Evolutionary conservation across 2,113 vertebrate genomes (phyloP).

Genomic region (Tachuris rubrigastra): DNA sequence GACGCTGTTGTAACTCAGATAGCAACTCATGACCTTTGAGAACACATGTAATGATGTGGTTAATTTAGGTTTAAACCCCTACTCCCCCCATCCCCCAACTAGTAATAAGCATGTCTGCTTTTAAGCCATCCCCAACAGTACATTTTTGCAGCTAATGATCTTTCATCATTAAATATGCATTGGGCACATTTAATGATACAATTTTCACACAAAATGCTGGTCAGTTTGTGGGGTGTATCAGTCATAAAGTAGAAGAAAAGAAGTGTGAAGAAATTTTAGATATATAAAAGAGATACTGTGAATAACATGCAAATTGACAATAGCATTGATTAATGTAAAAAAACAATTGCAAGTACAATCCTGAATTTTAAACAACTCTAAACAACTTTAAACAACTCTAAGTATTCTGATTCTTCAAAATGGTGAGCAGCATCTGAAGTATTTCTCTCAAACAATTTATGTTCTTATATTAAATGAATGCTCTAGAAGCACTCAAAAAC

Average conservation of each 20-base stretch:
- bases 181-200: not conserved
- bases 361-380: not conserved
- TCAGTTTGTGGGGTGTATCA: not conserved
- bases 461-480: not conserved
- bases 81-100: not conserved
- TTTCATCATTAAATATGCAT: not conserved
- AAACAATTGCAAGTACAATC: not conserved
- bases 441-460: not conserved
- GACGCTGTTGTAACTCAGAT: slow-evolving; percentile 94
- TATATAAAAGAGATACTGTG: not conserved
- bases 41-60: not conserved
- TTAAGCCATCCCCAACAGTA: not conserved
- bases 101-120: not conserved
- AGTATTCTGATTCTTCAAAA: not conserved
- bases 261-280: not conserved
- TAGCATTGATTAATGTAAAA: not conserved
- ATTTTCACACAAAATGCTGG: not conserved
- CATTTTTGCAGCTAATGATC: not conserved
- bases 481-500: not conserved
- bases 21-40: slow-evolving; percentile 92
- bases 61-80: not conserved
- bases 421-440: not conserved
- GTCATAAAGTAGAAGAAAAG: not conserved
- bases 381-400: not conserved
- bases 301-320: not conserved